These are phyloP conservation scores for Disparrhopalites patrizii DNA, from an alignment of 2,888 invertebrate genomes.

Conservation along the genomic window DNA sequence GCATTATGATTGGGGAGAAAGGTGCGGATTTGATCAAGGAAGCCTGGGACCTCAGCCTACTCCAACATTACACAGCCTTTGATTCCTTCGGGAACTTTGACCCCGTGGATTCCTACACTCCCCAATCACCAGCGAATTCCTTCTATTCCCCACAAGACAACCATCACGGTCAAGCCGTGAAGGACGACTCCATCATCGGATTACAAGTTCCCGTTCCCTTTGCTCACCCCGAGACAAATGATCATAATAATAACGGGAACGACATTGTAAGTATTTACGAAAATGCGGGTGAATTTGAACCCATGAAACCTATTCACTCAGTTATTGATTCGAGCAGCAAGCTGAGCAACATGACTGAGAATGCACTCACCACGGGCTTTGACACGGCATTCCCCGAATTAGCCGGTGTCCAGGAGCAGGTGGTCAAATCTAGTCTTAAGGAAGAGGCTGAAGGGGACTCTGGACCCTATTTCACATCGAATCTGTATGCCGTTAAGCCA, in stretches of 20 bases:
- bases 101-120: too few species aligned
- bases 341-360: not conserved
- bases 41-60: too few species aligned
- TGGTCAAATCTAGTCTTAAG: too few species aligned
- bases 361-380: not conserved
- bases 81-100: too few species aligned
- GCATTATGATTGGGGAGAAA: conserved; percentile 33
- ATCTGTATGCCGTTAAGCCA: too few species aligned
- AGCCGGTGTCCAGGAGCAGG: not conserved
- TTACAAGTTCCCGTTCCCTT: not conserved
- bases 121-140: not conserved
- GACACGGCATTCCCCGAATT: not conserved
- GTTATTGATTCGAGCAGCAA: not conserved
- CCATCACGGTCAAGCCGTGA: too few species aligned
- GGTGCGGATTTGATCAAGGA: conserved; percentile 25
- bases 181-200: not conserved
- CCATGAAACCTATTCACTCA: not conserved
- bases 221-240: too few species aligned
- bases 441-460: too few species aligned
- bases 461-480: too few species aligned
- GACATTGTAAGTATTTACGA: not conserved
- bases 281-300: conserved; percentile 6
- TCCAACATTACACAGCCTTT: too few species aligned
- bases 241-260: too few species aligned
- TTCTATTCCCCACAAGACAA: not conserved